These are phyloP conservation scores for Bovichtus variegatus DNA, from an alignment of 2,797 vertebrate genomes.

Conservation along the genomic window DNA sequence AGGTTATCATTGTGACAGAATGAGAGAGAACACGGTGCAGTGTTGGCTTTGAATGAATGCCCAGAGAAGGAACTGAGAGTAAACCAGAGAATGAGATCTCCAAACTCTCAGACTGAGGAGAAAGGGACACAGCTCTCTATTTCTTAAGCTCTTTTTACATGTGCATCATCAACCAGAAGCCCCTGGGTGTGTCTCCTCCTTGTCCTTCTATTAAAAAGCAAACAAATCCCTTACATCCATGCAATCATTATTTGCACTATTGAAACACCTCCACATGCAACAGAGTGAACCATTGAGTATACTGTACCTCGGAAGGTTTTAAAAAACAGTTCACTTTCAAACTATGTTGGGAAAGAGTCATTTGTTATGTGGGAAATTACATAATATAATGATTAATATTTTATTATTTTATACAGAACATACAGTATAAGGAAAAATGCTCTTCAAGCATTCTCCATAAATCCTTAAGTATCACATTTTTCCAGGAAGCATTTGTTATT, in stretches of 20 bases:
- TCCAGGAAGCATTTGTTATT: not conserved
- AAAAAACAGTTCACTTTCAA: not conserved
- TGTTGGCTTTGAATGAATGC: slow-evolving; percentile 7
- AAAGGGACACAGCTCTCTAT: slow-evolving; percentile 29
- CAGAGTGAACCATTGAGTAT: slow-evolving; percentile 5
- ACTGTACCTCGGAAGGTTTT: not conserved
- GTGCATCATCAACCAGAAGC: slow-evolving; percentile 54
- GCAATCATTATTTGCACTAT: slow-evolving; percentile 40
- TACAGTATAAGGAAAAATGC: not conserved
- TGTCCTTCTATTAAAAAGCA: slow-evolving; percentile 60
- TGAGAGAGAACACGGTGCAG: not conserved
- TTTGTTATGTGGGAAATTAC: not conserved
- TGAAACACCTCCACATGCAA: slow-evolving; percentile 33
- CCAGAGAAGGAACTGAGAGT: slow-evolving; percentile 1
- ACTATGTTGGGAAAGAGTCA: not conserved
- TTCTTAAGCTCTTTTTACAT: slow-evolving; percentile 50
- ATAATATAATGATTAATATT: not conserved
- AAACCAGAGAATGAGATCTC: slow-evolving; percentile 9
- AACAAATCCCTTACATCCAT: slow-evolving; percentile 50
- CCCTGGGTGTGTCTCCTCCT: slow-evolving; percentile 53
- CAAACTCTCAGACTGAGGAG: slow-evolving; percentile 18
- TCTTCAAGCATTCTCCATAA: not conserved
- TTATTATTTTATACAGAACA: not conserved
- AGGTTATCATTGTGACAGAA: slow-evolving; percentile 17
- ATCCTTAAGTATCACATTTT: not conserved